Base-by-base conservation (phyloP, 2,888 invertebrate species). In the Mactromeris polynyma region DNA sequence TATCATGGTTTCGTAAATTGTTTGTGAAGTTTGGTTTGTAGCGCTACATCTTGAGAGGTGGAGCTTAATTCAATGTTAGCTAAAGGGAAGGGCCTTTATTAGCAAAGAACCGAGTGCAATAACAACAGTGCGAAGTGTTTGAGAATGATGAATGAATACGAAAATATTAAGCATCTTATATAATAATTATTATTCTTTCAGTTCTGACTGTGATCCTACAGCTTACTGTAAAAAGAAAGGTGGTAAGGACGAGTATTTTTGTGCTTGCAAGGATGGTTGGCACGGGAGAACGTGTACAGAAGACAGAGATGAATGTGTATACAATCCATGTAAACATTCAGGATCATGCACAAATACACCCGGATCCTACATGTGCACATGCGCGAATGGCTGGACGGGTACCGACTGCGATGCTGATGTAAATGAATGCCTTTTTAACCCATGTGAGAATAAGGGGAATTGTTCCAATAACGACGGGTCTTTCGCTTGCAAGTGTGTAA, bases 381-480 rank as follows among this genome's bases (percentile, higher is more conserved):
- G 82, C 17, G 17, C 0, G 11, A n/a, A 40, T 17, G 82, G 82
- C 36, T 82, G 64, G 64, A 21, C 64, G 3, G 82, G 82, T 26
- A 26, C 9, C 0, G 26, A 36, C 19, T 82, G 82, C 26, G 42
- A 38, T 17, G 31, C 4, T 21, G 82, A 82, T 64, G 38, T 58
- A 1, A 26, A 82, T n/a, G 81, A 82, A 38, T 82, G 81, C 38
- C 31, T 69, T 0, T 1, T 31, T 6, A 2, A 17, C 0, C 69
- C 83, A 14, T 83, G 83, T 42, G 19, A 69, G 31, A 31, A 69
- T 33, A 11, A 26, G 11, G 69, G 69, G 9, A 69, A 36, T 11
- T 83, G 83, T 46, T 19, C 21, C 26, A 83, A 83, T 21, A 83
- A 40, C 21, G 26, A 2, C 9, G 83, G 83, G 6, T 42, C 69